phyloP scores from a whole-genome alignment of 2,888 invertebrate species.

The Siphonodentalium dalli region DNA sequence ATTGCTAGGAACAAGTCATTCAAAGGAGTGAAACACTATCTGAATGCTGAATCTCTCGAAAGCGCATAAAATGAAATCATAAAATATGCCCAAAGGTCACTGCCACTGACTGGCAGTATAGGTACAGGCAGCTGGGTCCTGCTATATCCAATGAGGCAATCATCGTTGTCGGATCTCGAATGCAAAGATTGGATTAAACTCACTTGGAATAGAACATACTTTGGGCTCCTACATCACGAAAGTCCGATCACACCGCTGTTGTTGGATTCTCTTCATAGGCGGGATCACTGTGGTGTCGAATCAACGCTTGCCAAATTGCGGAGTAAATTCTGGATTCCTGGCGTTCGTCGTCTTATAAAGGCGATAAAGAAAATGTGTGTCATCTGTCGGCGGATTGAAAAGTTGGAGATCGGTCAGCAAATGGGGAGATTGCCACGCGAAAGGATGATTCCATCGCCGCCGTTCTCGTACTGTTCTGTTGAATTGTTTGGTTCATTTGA shows the following conservation, averaged over 20 bases:
- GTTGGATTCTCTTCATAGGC: background rate
- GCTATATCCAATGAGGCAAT: background rate
- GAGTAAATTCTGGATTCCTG: slow-evolving; percentile 11
- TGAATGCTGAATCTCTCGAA: background rate
- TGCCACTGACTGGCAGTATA: background rate
- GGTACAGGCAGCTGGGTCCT: background rate
- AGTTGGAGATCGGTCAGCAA: background rate
- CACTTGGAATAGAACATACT: slow-evolving; percentile 4
- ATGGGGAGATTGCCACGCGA: slow-evolving; percentile 5
- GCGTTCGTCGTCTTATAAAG: background rate
- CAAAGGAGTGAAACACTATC: background rate
- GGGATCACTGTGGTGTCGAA: slow-evolving; percentile 5
- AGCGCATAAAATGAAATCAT: slow-evolving; percentile 2
- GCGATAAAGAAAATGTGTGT: background rate
- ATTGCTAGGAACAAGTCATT: slow-evolving; percentile 2
- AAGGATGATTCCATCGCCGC: background rate
- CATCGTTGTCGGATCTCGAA: slow-evolving; percentile 3
- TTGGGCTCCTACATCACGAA: slow-evolving; percentile 1
- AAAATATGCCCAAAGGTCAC: background rate
- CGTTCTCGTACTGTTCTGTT: slow-evolving; percentile 4
- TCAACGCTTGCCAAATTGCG: slow-evolving; percentile 5
- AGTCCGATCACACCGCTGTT: background rate
- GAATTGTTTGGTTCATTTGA: slow-evolving; percentile 3
- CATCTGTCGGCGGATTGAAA: slow-evolving; percentile 1
- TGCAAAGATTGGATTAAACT: slow-evolving; percentile 10